Evolutionary conservation across 2,797 vertebrate genomes (phyloP), one percentile per base, ranked within the genome.

Genomic region (Micrastur ruficollis): DNA sequence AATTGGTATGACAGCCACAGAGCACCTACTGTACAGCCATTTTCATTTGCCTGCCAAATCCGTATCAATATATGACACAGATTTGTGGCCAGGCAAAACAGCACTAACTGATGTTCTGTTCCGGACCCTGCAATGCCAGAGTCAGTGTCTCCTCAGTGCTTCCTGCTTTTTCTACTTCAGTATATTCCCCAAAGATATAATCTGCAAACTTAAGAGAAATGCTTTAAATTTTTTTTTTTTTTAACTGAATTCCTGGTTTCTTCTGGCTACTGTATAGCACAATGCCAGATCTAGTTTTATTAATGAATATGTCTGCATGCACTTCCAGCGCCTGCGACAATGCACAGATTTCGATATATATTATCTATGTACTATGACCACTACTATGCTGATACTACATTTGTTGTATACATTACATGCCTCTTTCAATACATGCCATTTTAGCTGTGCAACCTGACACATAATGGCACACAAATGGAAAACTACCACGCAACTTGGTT

Each of bases 61-160:
- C 5, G 5, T 3, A 13, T 2, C 72, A 4, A 12, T 4, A 7
- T 1, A 14, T 1, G 23, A 22, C 2, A 7, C 34, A 8, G 14
- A 9, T 9, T 1, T 32, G 26, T 4, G 34, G 63, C 19, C 14
- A 12, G 23, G 38, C n/a, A 11, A 47, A 47, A 55, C 4, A 26
- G 26, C 49, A 26, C 53, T 14, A 14, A 52, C 16, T 12, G 53
- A 21, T 12, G 29, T 23, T 46, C 50, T 50, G 21, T 4, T 34
- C 42, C 75, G 44, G 85, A 8, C 52, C 31, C 67, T 10, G 31
- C 42, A 3, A 14, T 6, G 67, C 27, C 47, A 29, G 27, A 46
- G n/a, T 8, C 42, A 3, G 26, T 12, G 31, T 17, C 26, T 49
- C 66, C 79, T 29, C 44, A 22, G 18, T 8, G 12, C 12, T 53